A percentile compares a stretch with the other conserved stretches of the same genome.
These are phyloP conservation scores for Trachelus stipa DNA, from an alignment of 2,888 invertebrate species.

Conservation along the genomic window DNA sequence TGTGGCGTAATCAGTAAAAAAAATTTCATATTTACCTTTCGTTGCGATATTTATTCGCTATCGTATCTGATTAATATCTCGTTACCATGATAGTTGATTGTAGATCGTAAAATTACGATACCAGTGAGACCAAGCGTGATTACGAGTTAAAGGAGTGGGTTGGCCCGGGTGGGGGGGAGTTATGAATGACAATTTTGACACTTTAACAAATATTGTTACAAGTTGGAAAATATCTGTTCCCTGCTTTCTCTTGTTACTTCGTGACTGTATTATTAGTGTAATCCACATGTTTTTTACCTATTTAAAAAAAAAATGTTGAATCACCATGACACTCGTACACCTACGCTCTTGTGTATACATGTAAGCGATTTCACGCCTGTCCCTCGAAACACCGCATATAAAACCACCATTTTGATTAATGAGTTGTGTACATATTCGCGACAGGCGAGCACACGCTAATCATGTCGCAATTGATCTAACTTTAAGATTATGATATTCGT, in stretches of 20 bases:
- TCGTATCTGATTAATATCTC: background rate
- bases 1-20: background rate
- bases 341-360: background rate
- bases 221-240: background rate
- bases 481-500: conserved; percentile 49
- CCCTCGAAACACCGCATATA: background rate
- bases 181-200: background rate
- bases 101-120: background rate
- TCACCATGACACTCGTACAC: background rate
- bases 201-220: background rate
- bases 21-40: too few species aligned
- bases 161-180: too few species aligned
- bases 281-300: background rate
- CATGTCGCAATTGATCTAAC: conserved; percentile 40
- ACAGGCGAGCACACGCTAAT: background rate
- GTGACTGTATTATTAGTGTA: background rate
- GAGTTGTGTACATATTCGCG: background rate
- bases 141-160: background rate
- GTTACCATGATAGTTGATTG: background rate
- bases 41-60: background rate
- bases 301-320: background rate
- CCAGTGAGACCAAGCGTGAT: background rate
- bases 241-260: background rate
- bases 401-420: background rate
- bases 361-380: background rate